Evolutionary conservation across 2,113 vertebrate species (phyloP).

Genomic region (Zingel zingel): DNA sequence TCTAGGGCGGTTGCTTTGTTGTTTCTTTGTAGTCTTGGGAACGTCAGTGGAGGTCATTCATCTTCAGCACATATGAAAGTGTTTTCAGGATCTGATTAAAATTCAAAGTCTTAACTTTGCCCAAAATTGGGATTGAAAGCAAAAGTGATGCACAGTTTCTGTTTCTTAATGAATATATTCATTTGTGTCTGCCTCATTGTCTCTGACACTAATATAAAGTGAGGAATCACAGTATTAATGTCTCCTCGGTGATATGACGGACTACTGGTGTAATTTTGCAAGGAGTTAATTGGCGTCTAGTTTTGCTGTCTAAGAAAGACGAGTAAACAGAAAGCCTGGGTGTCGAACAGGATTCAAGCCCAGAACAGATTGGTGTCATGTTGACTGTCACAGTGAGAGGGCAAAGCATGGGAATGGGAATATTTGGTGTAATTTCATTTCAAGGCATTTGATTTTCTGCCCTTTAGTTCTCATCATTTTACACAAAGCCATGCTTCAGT

Average conservation of each 20-base stretch:
- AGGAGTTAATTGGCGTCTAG: conserved; percentile 53
- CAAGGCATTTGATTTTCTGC: conserved; percentile 39
- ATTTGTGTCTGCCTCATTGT: conserved; percentile 32
- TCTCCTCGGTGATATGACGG: conserved; percentile 19
- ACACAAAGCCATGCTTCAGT: background rate
- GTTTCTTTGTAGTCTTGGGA: conserved; percentile 36
- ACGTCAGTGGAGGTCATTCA: conserved; percentile 22
- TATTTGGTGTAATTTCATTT: conserved; percentile 55
- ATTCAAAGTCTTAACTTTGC: conserved; percentile 26
- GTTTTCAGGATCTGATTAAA: conserved; percentile 34
- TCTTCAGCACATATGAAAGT: conserved; percentile 17
- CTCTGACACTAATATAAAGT: conserved; percentile 30
- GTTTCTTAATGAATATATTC: conserved; percentile 9
- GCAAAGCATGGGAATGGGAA: conserved; percentile 28
- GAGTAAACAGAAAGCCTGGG: conserved; percentile 46
- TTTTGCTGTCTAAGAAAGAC: conserved; percentile 34
- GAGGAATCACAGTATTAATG: conserved; percentile 60
- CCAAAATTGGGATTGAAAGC: conserved; percentile 24
- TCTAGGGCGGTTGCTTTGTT: background rate
- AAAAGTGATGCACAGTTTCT: conserved; percentile 23
- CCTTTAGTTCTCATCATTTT: background rate
- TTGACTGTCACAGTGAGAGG: conserved; percentile 76
- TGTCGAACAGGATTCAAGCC: conserved; percentile 28
- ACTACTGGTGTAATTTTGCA: conserved; percentile 19
- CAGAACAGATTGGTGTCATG: conserved; percentile 58